Percentiles rank a stretch among this genome's conserved stretches.
Evolutionary conservation across 2,797 vertebrate genomes (phyloP).

Genomic region (Pampus argenteus): DNA sequence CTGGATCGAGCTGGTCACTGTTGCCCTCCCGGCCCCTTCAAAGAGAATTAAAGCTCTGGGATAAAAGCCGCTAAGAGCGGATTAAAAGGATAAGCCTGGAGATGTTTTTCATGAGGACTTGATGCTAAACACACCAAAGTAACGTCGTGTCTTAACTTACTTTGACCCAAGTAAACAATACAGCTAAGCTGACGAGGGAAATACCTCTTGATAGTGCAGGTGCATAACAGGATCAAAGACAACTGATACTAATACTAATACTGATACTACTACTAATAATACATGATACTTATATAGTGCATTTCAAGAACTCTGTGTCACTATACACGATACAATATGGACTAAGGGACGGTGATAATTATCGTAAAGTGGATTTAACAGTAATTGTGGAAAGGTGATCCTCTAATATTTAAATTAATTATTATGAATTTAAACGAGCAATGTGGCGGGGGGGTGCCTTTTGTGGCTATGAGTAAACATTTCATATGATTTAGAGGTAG

Average conservation of each 20-base stretch:
- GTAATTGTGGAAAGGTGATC: constrained; percentile 40
- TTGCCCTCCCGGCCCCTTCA: constrained; percentile 34
- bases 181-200: constrained; percentile 29
- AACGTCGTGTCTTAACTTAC: constrained; percentile 57
- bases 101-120: constrained; percentile 76
- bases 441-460: constrained; percentile 35
- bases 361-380: too few relatives aligned
- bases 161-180: constrained; percentile 55
- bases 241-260: too few relatives aligned
- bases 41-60: constrained; percentile 75
- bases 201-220: constrained; percentile 21
- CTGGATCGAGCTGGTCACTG: constrained; percentile 40
- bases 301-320: too few relatives aligned
- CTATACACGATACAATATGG: too few relatives aligned
- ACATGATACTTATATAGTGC: too few relatives aligned
- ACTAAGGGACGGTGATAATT: too few relatives aligned
- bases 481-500: background rate
- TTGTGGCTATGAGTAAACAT: background rate
- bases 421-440: constrained; percentile 32
- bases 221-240: constrained; percentile 3
- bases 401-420: constrained; percentile 39
- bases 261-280: too few relatives aligned
- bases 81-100: constrained; percentile 82
- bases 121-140: constrained; percentile 72
- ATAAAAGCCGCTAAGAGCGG: constrained; percentile 78